phyloP scores from a whole-genome alignment of 2,797 vertebrate genomes.

The Decapterus maruadsi region DNA sequence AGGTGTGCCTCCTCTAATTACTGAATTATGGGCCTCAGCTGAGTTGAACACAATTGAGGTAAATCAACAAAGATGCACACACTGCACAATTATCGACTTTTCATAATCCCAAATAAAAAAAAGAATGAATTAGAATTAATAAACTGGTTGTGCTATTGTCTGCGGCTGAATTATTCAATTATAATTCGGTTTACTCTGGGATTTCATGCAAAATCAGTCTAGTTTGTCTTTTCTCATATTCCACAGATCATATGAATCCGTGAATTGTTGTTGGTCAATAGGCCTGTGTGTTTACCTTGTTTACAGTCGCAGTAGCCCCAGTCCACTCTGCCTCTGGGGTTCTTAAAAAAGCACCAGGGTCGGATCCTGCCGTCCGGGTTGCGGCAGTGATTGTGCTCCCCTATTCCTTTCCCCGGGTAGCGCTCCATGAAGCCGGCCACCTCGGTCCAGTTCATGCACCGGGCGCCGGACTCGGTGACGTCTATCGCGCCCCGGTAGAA shows the following conservation, averaged over 20 bases:
- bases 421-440: slow-evolving; percentile 83
- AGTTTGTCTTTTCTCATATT: neutral
- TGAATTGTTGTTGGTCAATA: neutral
- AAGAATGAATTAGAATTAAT: too few relatives aligned
- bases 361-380: slow-evolving; percentile 88
- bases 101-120: neutral
- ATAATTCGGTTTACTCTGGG: neutral
- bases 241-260: neutral
- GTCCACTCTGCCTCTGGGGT: slow-evolving; percentile 84
- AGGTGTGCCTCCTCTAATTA: slow-evolving; percentile 33
- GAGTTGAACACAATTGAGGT: slow-evolving; percentile 1
- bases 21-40: slow-evolving; percentile 2
- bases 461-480: slow-evolving; percentile 87
- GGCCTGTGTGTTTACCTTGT: slow-evolving; percentile 85
- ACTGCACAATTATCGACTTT: neutral
- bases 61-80: neutral
- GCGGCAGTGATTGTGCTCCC: slow-evolving; percentile 89
- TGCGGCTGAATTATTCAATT: neutral
- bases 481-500: slow-evolving; percentile 86
- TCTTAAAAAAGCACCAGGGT: slow-evolving; percentile 90
- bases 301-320: slow-evolving; percentile 91
- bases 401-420: slow-evolving; percentile 82
- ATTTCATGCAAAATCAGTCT: neutral
- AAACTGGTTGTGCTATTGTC: too few relatives aligned
- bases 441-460: slow-evolving; percentile 87